These are phyloP conservation scores for Parazoanthus darwini DNA, from an alignment of 92 coral and sea anemone species.

Conservation along the genomic window DNA sequence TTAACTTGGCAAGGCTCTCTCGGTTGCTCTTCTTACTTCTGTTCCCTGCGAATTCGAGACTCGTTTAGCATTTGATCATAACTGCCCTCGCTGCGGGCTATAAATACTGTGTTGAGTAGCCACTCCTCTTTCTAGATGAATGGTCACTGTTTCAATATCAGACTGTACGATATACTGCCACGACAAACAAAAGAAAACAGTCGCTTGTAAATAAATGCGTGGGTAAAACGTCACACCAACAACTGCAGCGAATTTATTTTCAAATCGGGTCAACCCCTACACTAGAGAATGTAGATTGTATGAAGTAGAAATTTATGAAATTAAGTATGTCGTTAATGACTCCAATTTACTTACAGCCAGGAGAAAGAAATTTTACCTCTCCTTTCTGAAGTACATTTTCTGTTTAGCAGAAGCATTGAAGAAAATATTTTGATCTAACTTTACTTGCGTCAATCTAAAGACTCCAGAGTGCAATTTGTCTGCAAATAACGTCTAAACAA, in stretches of 20 bases:
- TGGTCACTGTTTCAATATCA: conserved; percentile 15
- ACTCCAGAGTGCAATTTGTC: neutral
- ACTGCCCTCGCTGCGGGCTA: neutral
- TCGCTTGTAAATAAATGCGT: neutral
- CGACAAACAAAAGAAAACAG: neutral
- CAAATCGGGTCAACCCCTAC: neutral
- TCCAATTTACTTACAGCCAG: neutral
- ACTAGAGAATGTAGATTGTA: neutral
- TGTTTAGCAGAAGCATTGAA: neutral
- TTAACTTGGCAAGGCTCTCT: neutral
- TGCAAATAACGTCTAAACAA: neutral
- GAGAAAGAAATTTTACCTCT: neutral
- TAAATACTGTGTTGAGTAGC: neutral
- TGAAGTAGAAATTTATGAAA: neutral
- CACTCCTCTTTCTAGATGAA: conserved; percentile 16
- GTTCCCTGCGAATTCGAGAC: neutral
- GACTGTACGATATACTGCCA: neutral
- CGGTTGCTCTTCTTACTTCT: neutral
- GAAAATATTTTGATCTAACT: neutral
- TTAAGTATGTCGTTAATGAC: neutral
- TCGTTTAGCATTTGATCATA: neutral
- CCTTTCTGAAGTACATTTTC: neutral
- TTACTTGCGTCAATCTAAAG: conserved; percentile 3
- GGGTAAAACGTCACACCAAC: conserved; percentile 1
- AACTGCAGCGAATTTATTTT: neutral